Base-by-base conservation (phyloP, 1,140 invertebrate genomes). In the Physella acuta region DNA sequence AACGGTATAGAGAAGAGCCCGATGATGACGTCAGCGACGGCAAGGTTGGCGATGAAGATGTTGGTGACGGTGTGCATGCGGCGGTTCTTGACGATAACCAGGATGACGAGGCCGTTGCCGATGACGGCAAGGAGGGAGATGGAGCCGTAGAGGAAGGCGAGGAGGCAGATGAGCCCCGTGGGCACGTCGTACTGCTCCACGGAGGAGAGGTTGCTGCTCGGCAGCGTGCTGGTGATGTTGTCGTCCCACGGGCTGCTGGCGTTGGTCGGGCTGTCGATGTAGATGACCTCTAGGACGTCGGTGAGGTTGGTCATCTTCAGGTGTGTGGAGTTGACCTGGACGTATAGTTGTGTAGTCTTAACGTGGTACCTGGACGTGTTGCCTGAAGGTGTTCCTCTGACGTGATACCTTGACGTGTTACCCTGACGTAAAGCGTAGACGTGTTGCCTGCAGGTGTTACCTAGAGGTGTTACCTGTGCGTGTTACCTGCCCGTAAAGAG, bases 41-140 rank as follows among this genome's bases (percentile, higher is more conserved):
- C 80, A 33, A 84, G 64, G 66, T 83, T 83, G 8, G 79, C 78
- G 63, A 93, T 93, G 83, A 91, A 93, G 76, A 90, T 91, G 80
- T 93, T 93, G 28, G 92, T 93, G 33, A 93, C 91, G 58, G 90
- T 92, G 65, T 92, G 91, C 91, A 93, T 93, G 34, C 76, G 76
- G 61, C 77, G 77, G 66, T 83, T 85, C 49, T 78, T 79, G 31
- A 89, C 88, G 3, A 94, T 90, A 44, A 93, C 90, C 89, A 91
- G 91, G 77, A 94, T 92, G 11, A 94, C 92, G 5, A 93, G 84
- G 8, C 88, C 89, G 82, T 94, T 94, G 1, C 93, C 92, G 4
- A 92, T 87, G 4, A 94, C 90, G 0, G 92, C 91, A 51, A 93
- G 79, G 1, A 81, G 85, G 28, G 92, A 93, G 78, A 94, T 93